Conservation (phyloP, 2,113 vertebrate species). For the Rallus limicola region DNA sequence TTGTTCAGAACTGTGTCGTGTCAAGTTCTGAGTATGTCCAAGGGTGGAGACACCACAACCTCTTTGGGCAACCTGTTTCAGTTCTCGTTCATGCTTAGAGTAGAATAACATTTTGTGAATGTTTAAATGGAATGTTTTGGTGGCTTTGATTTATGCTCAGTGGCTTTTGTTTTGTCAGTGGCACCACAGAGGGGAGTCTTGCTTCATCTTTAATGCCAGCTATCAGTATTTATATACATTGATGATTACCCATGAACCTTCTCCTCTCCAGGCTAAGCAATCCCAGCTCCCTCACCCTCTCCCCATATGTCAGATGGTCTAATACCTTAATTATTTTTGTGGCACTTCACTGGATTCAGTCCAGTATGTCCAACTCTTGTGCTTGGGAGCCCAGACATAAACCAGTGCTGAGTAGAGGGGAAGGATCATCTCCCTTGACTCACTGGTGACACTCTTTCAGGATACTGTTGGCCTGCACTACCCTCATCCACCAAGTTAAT, state of each 20-base stretch:
- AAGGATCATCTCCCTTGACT: background rate
- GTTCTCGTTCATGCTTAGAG: accelerated
- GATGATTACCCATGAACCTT: background rate
- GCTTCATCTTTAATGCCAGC: background rate
- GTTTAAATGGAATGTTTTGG: background rate
- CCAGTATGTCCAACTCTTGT: background rate
- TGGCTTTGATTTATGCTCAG: background rate
- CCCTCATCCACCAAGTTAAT: background rate
- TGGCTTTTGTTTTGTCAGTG: background rate
- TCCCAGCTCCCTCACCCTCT: background rate
- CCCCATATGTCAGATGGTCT: background rate
- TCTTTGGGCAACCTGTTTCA: background rate
- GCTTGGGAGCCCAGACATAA: background rate
- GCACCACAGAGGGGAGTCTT: background rate
- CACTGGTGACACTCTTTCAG: background rate
- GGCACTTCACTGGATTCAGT: background rate
- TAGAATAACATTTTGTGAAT: accelerated
- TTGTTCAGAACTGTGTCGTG: background rate
- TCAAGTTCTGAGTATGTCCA: background rate
- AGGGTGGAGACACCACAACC: background rate
- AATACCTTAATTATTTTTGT: background rate
- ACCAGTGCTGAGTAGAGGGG: background rate
- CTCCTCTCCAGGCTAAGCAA: background rate
- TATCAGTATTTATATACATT: background rate
- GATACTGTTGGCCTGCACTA: background rate